phyloP scores from a whole-genome alignment of 1,140 invertebrate genomes.

The Trialeurodes vaporariorum region DNA sequence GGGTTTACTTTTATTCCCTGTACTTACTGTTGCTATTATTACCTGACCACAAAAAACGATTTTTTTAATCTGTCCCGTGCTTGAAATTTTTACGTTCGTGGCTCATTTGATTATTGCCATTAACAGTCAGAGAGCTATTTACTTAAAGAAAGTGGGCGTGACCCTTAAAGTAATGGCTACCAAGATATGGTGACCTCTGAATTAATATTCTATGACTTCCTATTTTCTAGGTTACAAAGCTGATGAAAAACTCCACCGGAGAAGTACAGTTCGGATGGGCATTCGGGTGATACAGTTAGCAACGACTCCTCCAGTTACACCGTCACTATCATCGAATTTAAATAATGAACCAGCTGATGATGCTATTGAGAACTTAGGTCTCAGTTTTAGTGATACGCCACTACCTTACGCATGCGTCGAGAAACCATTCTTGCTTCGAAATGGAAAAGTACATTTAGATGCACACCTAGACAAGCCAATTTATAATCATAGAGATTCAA shows the following conservation, averaged over 20 bases:
- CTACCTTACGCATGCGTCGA: conserved; percentile 40
- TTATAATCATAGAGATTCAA: conserved; percentile 83
- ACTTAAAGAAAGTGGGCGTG: too few species aligned
- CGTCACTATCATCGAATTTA: conserved; percentile 30
- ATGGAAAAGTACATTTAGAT: conserved; percentile 61
- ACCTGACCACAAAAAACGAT: too few species aligned
- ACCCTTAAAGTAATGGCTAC: too few species aligned
- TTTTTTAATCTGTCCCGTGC: too few species aligned
- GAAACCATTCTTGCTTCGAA: conserved; percentile 48
- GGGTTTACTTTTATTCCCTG: too few species aligned
- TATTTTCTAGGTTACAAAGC: too few species aligned
- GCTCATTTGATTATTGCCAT: too few species aligned
- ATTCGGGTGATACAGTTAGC: conserved; percentile 56
- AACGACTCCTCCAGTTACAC: conserved; percentile 34
- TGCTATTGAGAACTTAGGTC: conserved; percentile 10
- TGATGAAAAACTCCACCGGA: conserved; percentile 61
- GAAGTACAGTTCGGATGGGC: conserved; percentile 68
- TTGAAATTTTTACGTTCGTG: too few species aligned
- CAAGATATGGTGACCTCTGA: too few species aligned
- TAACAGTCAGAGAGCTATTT: too few species aligned
- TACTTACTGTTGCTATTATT: too few species aligned
- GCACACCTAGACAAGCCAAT: conserved; percentile 86
- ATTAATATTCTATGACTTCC: too few species aligned
- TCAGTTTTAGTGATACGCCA: conserved; percentile 10
- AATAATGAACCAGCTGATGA: neutral